Base-by-base conservation (phyloP, 2,797 vertebrate genomes). In the Numenius phaeopus region DNA sequence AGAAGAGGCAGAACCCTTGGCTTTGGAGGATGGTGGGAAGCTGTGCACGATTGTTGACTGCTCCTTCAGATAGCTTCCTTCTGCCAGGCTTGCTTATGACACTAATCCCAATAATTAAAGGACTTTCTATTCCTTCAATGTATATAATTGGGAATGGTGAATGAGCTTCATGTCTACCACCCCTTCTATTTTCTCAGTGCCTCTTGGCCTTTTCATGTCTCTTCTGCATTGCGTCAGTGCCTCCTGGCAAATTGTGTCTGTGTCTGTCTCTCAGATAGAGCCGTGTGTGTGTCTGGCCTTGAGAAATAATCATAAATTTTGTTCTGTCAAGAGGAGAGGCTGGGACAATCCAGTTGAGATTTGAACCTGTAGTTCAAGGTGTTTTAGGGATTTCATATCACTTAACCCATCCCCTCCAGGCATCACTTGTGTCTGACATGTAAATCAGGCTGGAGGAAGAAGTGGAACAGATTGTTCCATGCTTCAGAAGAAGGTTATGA, bases 301-400 rank as follows among this genome's bases (percentile, higher is more conserved):
- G 90, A 91, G 95, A 96, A 96, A 91, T 72, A 95, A 83, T 69
- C 69, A 82, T 95, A 94, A 95, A 90, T 92, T 96, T 62, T 81
- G 10, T 89, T 82, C 86, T 86, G 62, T 92, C 69, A 78, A 73
- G 70, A 91, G 73, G 72, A 92, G 85, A 94, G 92, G 58, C 82
- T 5, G 4, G 71, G 71, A 89, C 93, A 87, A 83, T 78, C 81
- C 46, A 80, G 69, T 39, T 91, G 82, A 93, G 90, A 94, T 96
- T 70, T 91, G 72, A 97, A 96, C 91, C 62, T 94, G 77, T 91
- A 94, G 91, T 97, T 96, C 95, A 96, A 96, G 95, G 92, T 96
- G 91, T 44, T 92, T 87, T 77, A 79, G 70, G 65, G 83, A 76
- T 94, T 96, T 92, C 62, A 14, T 87, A 67, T 87, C 90, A 58